phyloP scores from a whole-genome alignment of 2,113 vertebrate species.

The Ascaphus truei region DNA sequence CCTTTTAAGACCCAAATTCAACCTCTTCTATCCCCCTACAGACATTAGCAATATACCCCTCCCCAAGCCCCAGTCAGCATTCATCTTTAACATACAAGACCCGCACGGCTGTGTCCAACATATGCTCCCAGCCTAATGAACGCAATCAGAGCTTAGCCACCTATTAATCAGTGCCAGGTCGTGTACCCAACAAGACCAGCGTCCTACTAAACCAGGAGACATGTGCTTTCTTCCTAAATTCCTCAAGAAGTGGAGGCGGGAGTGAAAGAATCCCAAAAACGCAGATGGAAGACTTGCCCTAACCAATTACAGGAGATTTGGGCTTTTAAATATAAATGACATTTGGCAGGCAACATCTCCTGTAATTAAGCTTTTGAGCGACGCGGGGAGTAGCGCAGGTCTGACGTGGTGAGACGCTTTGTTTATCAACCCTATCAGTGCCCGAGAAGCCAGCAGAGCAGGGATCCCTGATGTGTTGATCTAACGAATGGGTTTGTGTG shows the following conservation, averaged over 20 bases:
- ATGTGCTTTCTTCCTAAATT: constrained; percentile 56
- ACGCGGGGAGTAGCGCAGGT: constrained; percentile 31
- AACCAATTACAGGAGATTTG: constrained; percentile 49
- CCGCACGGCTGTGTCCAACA: no score
- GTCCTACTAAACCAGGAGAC: constrained; percentile 53
- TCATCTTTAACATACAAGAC: no score
- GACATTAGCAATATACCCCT: no score
- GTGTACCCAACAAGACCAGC: constrained; percentile 52
- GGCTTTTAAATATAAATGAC: constrained; percentile 52
- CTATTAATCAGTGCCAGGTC: constrained; percentile 59
- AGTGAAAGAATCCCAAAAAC: constrained; percentile 49
- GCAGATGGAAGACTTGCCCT: constrained; percentile 46
- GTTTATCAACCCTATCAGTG: no score
- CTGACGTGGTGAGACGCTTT: no score
- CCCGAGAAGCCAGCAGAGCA: no score
- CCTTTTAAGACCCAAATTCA: no score
- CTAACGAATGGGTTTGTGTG: no score
- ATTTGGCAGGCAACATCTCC: constrained; percentile 38
- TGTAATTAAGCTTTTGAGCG: constrained; percentile 41
- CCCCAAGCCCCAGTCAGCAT: no score
- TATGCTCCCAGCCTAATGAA: no score
- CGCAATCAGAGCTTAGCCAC: constrained; percentile 38
- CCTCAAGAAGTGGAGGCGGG: background rate
- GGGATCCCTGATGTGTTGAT: no score
- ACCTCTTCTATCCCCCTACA: no score